Percentiles rank a stretch among this genome's conserved stretches.
phyloP scores from a whole-genome alignment of 1,140 invertebrate species.

The Goniozus legneri region DNA sequence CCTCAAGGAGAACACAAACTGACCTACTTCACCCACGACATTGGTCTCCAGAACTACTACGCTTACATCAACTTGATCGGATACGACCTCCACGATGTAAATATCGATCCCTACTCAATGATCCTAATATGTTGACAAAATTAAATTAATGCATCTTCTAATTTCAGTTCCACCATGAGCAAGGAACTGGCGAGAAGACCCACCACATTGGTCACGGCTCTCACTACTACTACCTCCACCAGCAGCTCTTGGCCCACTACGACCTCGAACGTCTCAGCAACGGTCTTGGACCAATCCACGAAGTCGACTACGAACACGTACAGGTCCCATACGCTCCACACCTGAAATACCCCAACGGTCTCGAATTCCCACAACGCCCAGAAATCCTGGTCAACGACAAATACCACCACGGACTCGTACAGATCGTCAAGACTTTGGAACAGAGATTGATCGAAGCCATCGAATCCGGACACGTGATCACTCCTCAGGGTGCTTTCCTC shows the following conservation, averaged over 20 bases:
- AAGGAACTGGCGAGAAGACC: no score
- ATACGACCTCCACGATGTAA: slow-evolving; percentile 51
- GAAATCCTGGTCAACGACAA: slow-evolving; percentile 52
- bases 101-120: not conserved
- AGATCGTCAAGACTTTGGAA: slow-evolving; percentile 56
- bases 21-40: slow-evolving; percentile 72
- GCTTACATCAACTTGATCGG: slow-evolving; percentile 60
- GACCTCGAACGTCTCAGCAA: slow-evolving; percentile 54
- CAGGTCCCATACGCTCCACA: slow-evolving; percentile 61
- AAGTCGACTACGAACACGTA: slow-evolving; percentile 51
- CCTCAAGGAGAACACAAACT: slow-evolving; percentile 56
- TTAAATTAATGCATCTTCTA: not conserved
- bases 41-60: slow-evolving; percentile 68
- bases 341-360: slow-evolving; percentile 61
- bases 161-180: slow-evolving; percentile 1
- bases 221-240: slow-evolving; percentile 53
- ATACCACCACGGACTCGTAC: slow-evolving; percentile 47
- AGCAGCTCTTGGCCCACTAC: slow-evolving; percentile 54
- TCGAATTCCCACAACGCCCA: slow-evolving; percentile 60
- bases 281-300: slow-evolving; percentile 45
- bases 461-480: slow-evolving; percentile 60
- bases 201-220: slow-evolving; percentile 38
- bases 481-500: slow-evolving; percentile 41
- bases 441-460: slow-evolving; percentile 64
- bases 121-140: not conserved